Percentiles rank a stretch among this genome's conserved stretches.
Conservation (phyloP, 2,113 vertebrate genomes). For the Oryzias curvinotus region DNA sequence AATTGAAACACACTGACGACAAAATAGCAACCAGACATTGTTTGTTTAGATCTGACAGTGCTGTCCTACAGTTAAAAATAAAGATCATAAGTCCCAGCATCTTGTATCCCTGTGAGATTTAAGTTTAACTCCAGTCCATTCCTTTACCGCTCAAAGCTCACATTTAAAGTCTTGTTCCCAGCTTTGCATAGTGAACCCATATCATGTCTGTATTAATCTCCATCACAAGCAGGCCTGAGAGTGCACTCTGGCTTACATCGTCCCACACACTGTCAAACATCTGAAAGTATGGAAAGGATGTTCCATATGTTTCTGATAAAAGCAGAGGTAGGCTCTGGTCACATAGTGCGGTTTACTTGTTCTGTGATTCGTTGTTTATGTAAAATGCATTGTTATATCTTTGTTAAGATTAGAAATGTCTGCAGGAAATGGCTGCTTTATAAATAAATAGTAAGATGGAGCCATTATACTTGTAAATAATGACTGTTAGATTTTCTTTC, state of each 20-base stretch:
- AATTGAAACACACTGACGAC: too few species aligned
- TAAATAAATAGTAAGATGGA: conserved; percentile 27
- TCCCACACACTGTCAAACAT: conserved; percentile 67
- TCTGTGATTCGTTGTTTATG: conserved; percentile 43
- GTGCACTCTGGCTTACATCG: conserved; percentile 48
- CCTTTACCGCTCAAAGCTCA: conserved; percentile 3
- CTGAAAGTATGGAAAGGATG: conserved; percentile 59
- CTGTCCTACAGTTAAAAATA: too few species aligned
- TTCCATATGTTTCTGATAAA: conserved; percentile 72
- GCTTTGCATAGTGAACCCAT: conserved; percentile 32
- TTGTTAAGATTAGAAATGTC: conserved; percentile 30
- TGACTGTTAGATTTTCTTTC: conserved; percentile 19
- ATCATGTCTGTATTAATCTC: conserved; percentile 49
- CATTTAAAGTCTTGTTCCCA: conserved; percentile 30
- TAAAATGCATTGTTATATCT: conserved; percentile 19
- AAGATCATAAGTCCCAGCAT: too few species aligned
- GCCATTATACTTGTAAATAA: conserved; percentile 28
- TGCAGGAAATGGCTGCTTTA: conserved; percentile 18
- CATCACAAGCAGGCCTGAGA: conserved; percentile 52
- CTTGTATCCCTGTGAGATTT: not conserved
- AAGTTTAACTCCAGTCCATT: not conserved
- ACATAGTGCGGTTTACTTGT: conserved; percentile 22
- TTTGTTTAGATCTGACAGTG: too few species aligned
- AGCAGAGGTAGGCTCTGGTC: conserved; percentile 45
- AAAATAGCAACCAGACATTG: too few species aligned